These are phyloP conservation scores for Tragopan temminckii DNA, from an alignment of 2,797 vertebrate genomes.

Conservation along the genomic window DNA sequence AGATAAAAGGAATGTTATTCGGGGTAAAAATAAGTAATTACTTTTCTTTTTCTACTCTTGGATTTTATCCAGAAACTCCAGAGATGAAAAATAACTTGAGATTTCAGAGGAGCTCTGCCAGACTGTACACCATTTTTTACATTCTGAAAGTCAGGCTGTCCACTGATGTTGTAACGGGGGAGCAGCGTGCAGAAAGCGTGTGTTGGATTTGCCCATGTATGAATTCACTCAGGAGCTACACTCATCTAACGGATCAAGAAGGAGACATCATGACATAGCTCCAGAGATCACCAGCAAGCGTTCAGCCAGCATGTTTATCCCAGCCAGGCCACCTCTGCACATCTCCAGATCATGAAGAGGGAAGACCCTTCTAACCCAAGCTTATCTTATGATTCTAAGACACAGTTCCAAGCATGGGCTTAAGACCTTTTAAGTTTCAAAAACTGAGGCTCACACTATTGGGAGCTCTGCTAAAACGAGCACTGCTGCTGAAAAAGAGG, in stretches of 20 bases:
- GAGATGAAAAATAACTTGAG: background rate
- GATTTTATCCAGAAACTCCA: background rate
- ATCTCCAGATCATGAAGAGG: background rate
- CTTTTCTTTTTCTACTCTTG: background rate
- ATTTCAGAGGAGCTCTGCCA: background rate
- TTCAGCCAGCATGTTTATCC: background rate
- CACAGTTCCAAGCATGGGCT: background rate
- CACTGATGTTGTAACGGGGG: background rate
- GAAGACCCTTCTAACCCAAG: background rate
- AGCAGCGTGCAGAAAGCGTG: background rate
- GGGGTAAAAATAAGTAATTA: background rate
- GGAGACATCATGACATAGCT: rapidly evolving
- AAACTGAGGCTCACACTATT: background rate
- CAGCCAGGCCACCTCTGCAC: rapidly evolving
- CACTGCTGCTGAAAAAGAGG: background rate
- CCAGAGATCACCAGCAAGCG: background rate
- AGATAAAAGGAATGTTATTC: background rate
- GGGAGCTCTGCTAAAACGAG: background rate
- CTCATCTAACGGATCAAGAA: background rate
- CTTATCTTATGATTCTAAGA: no score
- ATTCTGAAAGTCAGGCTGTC: background rate
- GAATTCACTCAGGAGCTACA: background rate
- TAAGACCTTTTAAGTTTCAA: background rate
- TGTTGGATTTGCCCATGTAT: background rate
- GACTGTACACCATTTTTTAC: background rate